These are phyloP conservation scores for Melinopterus prodromus DNA, from an alignment of 2,888 invertebrate genomes.

Conservation along the genomic window DNA sequence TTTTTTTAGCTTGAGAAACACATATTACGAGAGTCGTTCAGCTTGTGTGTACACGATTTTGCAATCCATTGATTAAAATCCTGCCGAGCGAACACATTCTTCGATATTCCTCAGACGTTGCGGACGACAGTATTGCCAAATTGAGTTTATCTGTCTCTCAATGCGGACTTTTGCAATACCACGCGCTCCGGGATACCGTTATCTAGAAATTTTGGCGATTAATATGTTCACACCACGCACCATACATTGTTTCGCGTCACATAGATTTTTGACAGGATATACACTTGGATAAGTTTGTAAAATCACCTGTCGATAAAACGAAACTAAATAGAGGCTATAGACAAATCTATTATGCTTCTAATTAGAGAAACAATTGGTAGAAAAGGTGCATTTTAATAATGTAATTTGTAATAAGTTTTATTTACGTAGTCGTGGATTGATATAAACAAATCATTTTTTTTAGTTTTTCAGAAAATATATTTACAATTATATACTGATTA, in stretches of 20 bases:
- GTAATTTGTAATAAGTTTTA: too few relatives aligned
- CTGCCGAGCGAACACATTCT: neutral
- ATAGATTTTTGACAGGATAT: neutral
- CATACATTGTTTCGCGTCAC: neutral
- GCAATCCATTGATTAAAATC: neutral
- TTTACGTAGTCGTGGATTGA: too few relatives aligned
- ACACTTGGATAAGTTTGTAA: neutral
- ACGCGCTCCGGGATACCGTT: neutral
- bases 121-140: neutral
- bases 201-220: neutral
- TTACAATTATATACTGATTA: too few relatives aligned
- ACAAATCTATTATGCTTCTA: too few relatives aligned
- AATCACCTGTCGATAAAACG: too few relatives aligned
- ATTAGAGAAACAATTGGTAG: too few relatives aligned
- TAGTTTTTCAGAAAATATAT: too few relatives aligned
- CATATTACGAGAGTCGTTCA: neutral
- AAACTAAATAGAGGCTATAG: too few relatives aligned
- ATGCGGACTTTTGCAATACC: neutral
- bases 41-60: neutral
- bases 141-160: conserved; percentile 4
- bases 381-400: too few relatives aligned
- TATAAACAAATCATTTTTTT: too few relatives aligned
- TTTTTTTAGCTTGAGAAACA: neutral
- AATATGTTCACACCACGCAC: neutral
- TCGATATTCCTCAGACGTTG: neutral